phyloP scores from a whole-genome alignment of 2,888 invertebrate genomes.

The Altica lythri region DNA sequence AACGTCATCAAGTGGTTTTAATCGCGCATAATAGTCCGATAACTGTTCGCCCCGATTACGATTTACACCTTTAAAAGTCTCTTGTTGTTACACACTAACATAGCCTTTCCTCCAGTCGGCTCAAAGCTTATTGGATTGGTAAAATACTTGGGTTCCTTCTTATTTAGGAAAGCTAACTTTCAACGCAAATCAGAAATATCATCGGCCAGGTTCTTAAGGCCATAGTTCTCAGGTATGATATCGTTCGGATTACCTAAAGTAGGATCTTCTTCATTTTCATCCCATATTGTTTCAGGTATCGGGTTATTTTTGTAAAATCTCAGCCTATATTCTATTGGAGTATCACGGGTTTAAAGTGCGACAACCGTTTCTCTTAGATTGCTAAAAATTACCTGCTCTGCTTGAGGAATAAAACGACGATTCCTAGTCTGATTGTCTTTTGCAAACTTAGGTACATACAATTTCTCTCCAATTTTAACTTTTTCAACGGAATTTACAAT shows the following conservation, averaged over 20 bases:
- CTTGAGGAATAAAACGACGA: neutral
- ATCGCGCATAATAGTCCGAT: neutral
- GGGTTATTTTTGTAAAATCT: constrained; percentile 4
- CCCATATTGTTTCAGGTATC: no score
- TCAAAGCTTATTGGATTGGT: neutral
- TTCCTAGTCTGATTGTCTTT: neutral
- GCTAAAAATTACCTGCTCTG: neutral
- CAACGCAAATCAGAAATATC: neutral
- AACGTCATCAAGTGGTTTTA: no score
- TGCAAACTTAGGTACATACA: neutral
- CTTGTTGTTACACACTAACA: neutral
- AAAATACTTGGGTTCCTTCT: neutral
- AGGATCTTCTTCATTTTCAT: neutral
- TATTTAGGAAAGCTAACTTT: neutral
- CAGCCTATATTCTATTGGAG: neutral
- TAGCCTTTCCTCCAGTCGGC: neutral
- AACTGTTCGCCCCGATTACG: neutral
- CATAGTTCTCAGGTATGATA: neutral
- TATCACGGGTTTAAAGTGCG: neutral
- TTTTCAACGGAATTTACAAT: no score
- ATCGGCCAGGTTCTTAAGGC: neutral
- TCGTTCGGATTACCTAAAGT: neutral
- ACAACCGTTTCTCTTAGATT: neutral
- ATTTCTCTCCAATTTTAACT: neutral
- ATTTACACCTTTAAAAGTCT: neutral